Evolutionary conservation across 2,797 vertebrate genomes (phyloP), one percentile per base, ranked within the genome.

Genomic region (Acrossocheilus fasciatus): DNA sequence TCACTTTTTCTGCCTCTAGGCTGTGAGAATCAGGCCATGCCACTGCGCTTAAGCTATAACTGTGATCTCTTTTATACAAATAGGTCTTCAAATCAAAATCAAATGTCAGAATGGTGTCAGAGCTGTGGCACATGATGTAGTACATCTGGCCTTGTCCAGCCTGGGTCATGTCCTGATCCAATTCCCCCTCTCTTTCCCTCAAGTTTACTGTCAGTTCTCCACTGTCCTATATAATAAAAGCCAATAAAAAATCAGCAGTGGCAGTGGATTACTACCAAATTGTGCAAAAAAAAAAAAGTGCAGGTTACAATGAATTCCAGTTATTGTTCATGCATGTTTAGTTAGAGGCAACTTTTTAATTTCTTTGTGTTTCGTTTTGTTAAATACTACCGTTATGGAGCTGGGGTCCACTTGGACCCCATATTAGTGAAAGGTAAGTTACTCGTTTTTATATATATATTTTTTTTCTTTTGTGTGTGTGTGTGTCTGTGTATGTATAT

Each of bases 381-480:
- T 92, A 90, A 90, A 88, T 87, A 89, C 89, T 89, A 59, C 69
- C 88, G 3, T 85, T 86, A 85, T 64, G 92, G 91, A 88, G 89
- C 83, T 88, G 89, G 90, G 89, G 89, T 91, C 89, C 74, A 77
- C 83, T 79, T 66, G 87, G 87, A 82, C 90, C 90, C 91, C 90
- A 93, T 91, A 89, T 91, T 94, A 94, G 92, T 94, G 80, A 87
- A 92, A 95, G 95, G 96, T 96, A 95, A 96, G 95, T 93, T 84
- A 39, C 85, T 80, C 39, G 62, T 83, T 83, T 81, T 90, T 74
- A 85, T 75, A 39, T 36, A 36, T 36, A 30, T 36, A n/a, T 90
- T 73, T 43, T 85, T 47, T 57, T 86, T 54, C 26, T 75, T 69
- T 72, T 77, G n/a, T 83, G 30, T 81, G 26, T 26, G 26, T 26